phyloP scores from a whole-genome alignment of 2,888 invertebrate species.

The Trachelus tabidus region DNA sequence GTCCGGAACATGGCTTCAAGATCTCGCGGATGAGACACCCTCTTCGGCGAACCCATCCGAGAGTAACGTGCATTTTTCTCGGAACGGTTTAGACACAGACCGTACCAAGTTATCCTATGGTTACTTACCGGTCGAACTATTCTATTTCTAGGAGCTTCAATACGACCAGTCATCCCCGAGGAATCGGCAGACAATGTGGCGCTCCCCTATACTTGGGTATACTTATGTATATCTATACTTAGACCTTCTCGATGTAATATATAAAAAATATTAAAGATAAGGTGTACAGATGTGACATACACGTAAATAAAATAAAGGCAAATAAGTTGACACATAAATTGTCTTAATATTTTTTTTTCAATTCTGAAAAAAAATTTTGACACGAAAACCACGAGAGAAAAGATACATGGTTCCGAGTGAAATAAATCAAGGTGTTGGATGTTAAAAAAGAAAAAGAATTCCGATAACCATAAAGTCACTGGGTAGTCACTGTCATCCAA shows the following conservation, averaged over 20 bases:
- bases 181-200: conserved; percentile 63
- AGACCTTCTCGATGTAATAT: not conserved
- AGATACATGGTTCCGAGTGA: not conserved
- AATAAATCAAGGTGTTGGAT: not conserved
- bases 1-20: not conserved
- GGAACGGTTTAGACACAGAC: conserved; percentile 53
- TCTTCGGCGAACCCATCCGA: not conserved
- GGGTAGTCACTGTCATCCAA: not conserved
- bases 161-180: conserved; percentile 60
- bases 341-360: not conserved
- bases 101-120: conserved; percentile 53
- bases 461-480: not conserved
- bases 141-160: not conserved
- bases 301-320: not conserved
- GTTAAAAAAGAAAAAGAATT: not conserved
- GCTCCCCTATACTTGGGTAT: conserved; percentile 28
- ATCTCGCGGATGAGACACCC: not conserved
- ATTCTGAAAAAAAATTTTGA: not conserved
- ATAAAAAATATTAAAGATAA: not conserved
- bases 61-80: conserved; percentile 37
- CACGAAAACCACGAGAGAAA: not conserved
- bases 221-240: not conserved
- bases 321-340: not conserved
- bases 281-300: not conserved
- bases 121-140: conserved; percentile 39